phyloP scores from a whole-genome alignment of 2,888 invertebrate genomes.

The Plagodis dolabraria region DNA sequence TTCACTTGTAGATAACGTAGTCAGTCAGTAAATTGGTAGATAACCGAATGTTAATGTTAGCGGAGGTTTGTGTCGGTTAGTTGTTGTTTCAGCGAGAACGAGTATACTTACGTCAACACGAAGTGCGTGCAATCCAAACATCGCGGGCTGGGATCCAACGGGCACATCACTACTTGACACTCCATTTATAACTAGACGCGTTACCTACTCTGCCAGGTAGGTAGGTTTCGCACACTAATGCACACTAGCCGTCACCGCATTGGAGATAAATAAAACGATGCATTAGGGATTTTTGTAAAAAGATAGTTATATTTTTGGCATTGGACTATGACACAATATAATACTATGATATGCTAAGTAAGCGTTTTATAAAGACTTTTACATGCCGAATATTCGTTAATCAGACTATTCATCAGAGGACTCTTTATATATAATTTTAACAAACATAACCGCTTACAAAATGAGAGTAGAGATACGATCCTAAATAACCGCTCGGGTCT shows the following conservation, averaged over 20 bases:
- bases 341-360: constrained; percentile 86
- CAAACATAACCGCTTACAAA: constrained; percentile 84
- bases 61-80: not conserved
- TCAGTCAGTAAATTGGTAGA: not conserved
- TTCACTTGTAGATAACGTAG: no score
- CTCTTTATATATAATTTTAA: constrained; percentile 84
- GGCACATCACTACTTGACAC: constrained; percentile 18
- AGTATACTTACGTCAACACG: constrained; percentile 7
- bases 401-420: constrained; percentile 85
- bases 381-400: constrained; percentile 85
- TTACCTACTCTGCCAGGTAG: not conserved
- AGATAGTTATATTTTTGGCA: constrained; percentile 86
- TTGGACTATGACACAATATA: constrained; percentile 86
- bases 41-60: not conserved
- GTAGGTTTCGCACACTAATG: constrained; percentile 17
- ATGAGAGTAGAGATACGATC: constrained; percentile 76
- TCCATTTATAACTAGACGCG: not conserved
- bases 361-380: constrained; percentile 85
- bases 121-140: not conserved
- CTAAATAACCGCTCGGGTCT: constrained; percentile 70
- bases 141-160: not conserved
- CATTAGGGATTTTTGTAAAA: constrained; percentile 83
- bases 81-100: constrained; percentile 3
- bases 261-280: constrained; percentile 78
- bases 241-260: constrained; percentile 32